Percentiles rank a stretch among this genome's conserved stretches.
Conservation (phyloP, 1,140 invertebrate genomes). For the Drosophila sucinea region DNA sequence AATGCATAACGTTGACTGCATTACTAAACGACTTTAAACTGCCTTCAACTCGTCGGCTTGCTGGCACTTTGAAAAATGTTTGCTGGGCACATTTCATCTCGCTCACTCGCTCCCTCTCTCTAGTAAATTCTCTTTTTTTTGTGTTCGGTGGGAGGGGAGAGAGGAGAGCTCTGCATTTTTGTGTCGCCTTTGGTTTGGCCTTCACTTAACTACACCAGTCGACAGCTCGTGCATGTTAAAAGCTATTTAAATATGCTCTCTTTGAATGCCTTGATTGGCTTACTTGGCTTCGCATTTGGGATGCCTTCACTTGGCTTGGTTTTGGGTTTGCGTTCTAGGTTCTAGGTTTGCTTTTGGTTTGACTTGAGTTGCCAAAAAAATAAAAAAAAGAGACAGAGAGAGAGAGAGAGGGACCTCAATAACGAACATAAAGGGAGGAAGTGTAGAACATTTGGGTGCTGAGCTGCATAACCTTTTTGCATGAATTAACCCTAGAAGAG, state of each 20-base stretch:
- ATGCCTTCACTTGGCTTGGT: conserved; percentile 46
- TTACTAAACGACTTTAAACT: conserved; percentile 70
- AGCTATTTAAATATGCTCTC: conserved; percentile 81
- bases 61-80: conserved; percentile 62
- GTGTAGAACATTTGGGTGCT: conserved; percentile 30
- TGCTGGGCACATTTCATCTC: conserved; percentile 14
- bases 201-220: conserved; percentile 75
- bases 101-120: not conserved
- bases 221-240: conserved; percentile 79
- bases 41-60: conserved; percentile 17
- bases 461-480: conserved; percentile 60
- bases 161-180: conserved; percentile 55
- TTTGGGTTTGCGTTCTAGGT: conserved; percentile 30
- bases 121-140: not conserved
- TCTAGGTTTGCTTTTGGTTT: conserved; percentile 35
- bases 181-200: conserved; percentile 75
- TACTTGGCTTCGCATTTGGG: conserved; percentile 47
- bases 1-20: conserved; percentile 70
- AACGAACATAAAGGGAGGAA: conserved; percentile 40
- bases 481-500: conserved; percentile 65
- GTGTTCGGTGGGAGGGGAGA: not conserved
- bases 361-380: conserved; percentile 52
- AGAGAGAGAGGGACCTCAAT: conserved; percentile 8
- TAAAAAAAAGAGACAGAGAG: conserved; percentile 38
- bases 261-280: conserved; percentile 80